Evolutionary conservation across 2,797 vertebrate genomes (phyloP).

Genomic region (Cossypha niveicapilla): DNA sequence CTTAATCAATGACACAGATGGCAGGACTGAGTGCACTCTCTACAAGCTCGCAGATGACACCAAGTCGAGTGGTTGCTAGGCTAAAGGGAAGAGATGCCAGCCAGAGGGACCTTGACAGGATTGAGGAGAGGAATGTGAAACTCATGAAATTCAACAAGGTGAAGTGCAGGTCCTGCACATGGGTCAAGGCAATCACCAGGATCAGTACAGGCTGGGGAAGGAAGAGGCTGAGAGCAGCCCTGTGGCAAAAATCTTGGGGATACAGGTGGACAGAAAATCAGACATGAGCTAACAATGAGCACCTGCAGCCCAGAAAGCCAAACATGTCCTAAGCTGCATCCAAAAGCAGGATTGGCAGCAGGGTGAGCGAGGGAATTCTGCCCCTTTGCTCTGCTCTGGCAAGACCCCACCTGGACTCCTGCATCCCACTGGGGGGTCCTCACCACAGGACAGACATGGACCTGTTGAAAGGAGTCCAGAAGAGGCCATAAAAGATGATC

Average conservation of each 20-base stretch:
- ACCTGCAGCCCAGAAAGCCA: not conserved
- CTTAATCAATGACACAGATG: not conserved
- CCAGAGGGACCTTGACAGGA: not conserved
- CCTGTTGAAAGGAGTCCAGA: not conserved
- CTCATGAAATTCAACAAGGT: not conserved
- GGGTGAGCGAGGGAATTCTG: not conserved
- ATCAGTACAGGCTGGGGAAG: not conserved
- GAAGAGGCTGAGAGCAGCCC: not conserved
- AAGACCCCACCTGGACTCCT: not conserved
- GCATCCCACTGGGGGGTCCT: not conserved
- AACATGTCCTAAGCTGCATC: fast-evolving
- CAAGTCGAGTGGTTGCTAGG: fast-evolving
- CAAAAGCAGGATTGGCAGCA: not conserved
- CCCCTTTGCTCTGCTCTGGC: not conserved
- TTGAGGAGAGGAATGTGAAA: not conserved
- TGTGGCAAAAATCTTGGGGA: not conserved
- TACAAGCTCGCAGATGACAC: not conserved
- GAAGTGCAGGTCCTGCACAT: not conserved
- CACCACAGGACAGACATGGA: not conserved
- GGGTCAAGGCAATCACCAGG: not conserved
- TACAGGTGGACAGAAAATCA: not conserved
- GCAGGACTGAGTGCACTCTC: not conserved
- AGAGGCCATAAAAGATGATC: not conserved
- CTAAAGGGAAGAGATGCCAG: not conserved
- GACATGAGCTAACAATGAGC: not conserved